These are phyloP conservation scores for Seriola rivoliana DNA, from an alignment of 2,113 vertebrate species.

Conservation along the genomic window DNA sequence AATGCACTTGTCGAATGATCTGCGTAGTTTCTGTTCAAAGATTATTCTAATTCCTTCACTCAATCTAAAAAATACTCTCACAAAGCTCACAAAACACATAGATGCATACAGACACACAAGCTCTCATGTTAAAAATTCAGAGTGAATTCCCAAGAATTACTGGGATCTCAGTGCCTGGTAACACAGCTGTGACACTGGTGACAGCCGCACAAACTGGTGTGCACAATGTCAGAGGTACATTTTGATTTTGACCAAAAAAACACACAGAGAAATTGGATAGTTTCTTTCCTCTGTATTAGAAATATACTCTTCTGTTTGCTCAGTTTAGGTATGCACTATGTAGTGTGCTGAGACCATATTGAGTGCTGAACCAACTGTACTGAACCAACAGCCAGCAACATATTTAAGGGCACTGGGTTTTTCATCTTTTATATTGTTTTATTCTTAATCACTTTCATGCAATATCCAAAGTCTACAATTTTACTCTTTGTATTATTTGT, in stretches of 20 bases:
- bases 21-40: background rate
- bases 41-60: background rate
- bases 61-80: background rate
- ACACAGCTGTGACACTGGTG: background rate
- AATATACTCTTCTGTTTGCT: background rate
- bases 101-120: background rate
- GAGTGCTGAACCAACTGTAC: background rate
- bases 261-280: background rate
- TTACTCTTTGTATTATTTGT: background rate
- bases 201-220: background rate
- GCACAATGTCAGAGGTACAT: background rate
- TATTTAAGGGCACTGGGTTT: slow-evolving; percentile 21
- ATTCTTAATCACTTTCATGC: background rate
- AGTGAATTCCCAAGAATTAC: background rate
- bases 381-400: background rate
- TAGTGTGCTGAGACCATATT: background rate
- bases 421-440: background rate
- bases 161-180: background rate
- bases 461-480: background rate
- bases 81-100: background rate
- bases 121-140: background rate
- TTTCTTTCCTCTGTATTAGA: background rate
- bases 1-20: background rate
- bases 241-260: background rate
- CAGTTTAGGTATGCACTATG: background rate